Base-by-base conservation (phyloP, 2,797 vertebrate species). In the Halcyon smyrnensis region DNA sequence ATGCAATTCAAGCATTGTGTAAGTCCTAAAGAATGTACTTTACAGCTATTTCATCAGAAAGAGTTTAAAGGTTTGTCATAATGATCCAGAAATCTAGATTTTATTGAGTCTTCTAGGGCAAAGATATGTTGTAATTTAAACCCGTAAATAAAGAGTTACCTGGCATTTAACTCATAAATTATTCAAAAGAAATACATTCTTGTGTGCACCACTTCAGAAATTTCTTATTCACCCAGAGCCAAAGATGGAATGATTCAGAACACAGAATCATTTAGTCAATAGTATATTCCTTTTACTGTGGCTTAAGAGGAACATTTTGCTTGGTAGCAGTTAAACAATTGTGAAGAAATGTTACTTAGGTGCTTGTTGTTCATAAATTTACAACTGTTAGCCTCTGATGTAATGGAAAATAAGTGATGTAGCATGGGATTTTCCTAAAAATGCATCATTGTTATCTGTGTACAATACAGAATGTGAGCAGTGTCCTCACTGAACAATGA, bases 391-490 rank as follows among this genome's bases (percentile, higher is more conserved):
- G 1, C 25, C 3, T 86, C 53, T 93, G 81, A 71, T 85, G 50
- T 87, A 79, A 80, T 94, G 71, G 75, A 92, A 95, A 86, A 46
- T 91, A 92, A 94, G 84, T 81, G 90, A 77, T 86, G 32, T 62
- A 83, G 78, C 60, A 59, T 27, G 87, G 64, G 65, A 70, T 91
- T 87, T 84, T 93, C 43, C 36, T 88, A 53, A 94, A 94, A 91
- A 78, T 84, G 39, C 56, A 30, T 92, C 32, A 14, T 95, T 97
- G 86, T 97, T 92, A 79, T 81, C 39, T 46, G 17, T 90, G 51
- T 63, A 93, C 48, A 86, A 92, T 95, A 60, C 69, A 93, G 76
- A 97, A 94, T 95, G 68, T 68, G 39, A 85, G 64, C 84, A 71
- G 28, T 95, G 93, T 93, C 50, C 30, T 83, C 24, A 9, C 14